phyloP scores from a whole-genome alignment of 2,888 invertebrate species.

The Hemistola chrysoprasaria region DNA sequence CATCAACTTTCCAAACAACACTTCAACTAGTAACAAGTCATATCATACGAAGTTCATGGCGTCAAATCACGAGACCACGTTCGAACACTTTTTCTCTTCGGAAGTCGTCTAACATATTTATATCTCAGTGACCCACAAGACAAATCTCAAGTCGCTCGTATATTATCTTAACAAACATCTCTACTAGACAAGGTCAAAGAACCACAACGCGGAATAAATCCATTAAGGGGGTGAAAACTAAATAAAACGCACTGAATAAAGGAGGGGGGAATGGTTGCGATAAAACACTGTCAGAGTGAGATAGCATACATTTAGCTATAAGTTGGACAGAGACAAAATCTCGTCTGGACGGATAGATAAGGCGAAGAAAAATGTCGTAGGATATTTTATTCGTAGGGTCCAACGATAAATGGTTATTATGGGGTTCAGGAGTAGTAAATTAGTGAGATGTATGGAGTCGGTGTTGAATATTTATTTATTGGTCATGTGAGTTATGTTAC shows the following conservation, averaged over 20 bases:
- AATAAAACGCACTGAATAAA: constrained; percentile 71
- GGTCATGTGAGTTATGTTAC: constrained; percentile 53
- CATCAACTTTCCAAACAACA: no score
- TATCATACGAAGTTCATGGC: no score
- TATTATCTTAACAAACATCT: constrained; percentile 23
- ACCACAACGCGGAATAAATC: constrained; percentile 63
- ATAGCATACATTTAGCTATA: constrained; percentile 21
- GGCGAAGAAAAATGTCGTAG: constrained; percentile 76
- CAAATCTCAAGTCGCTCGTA: constrained; percentile 21
- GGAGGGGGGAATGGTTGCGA: constrained; percentile 49
- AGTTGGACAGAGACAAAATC: constrained; percentile 40
- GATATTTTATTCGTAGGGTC: constrained; percentile 70
- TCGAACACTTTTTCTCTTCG: no score
- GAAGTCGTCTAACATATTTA: constrained; percentile 13
- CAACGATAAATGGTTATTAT: constrained; percentile 75
- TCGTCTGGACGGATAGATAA: constrained; percentile 74
- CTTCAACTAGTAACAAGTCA: no score
- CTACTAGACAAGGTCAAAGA: constrained; percentile 66
- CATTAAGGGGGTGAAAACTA: constrained; percentile 73
- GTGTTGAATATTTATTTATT: constrained; percentile 78
- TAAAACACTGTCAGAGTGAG: constrained; percentile 43
- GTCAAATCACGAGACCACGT: no score
- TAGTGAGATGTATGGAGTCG: constrained; percentile 73
- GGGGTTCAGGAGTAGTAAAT: constrained; percentile 74
- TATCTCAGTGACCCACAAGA: constrained; percentile 15